Evolutionary conservation across 2,888 invertebrate species (phyloP), one percentile per base, ranked within the genome.

Genomic region (Synergus itoensis): DNA sequence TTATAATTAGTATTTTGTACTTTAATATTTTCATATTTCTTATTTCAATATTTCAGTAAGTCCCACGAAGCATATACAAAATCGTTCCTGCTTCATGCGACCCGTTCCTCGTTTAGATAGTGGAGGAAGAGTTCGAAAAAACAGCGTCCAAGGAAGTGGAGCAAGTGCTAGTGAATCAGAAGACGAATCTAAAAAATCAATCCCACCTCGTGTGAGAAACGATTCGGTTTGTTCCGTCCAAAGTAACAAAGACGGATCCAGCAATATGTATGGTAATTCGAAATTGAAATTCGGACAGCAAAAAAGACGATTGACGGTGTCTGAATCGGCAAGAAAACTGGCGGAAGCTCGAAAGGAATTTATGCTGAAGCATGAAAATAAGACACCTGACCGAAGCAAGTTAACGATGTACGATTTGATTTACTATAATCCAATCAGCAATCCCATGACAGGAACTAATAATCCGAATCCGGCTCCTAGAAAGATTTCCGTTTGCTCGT

Each of bases 351-450:
- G 93, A 83, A 92, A 93, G 69, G 94, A 94, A 81, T 94, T 94
- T 87, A 86, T 92, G 9, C 86, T 92, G 43, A 94, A 93, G 84
- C 94, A 94, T 87, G 93, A 93, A 76, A 91, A 93, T 63, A 92
- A 92, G 80, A 89, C 91, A 79, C 94, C 95, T 0, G 95, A 95
- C 84, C 95, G 95, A 79, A 94, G 94, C 0, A 93, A 93, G 83
- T 94, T 98, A 84, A 98, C 96, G 67, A 98, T 99, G 98, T 96
- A 96, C 86, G 98, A 98, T 92, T 94, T 98, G 77, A 97, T 98
- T 88, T 97, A 96, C 93, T 98, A 97, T 92, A 98, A 98, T 93
- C 98, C 98, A 5, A 91, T 93, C 1, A 94, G 94, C 14, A 96
- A 96, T 92, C 96, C 96, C 4, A 96, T 97, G 94, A 93, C 88